Percentiles rank a stretch among this genome's conserved stretches.
Conservation (phyloP, 2,888 invertebrate genomes). For the Pachymerium ferrugineum region DNA sequence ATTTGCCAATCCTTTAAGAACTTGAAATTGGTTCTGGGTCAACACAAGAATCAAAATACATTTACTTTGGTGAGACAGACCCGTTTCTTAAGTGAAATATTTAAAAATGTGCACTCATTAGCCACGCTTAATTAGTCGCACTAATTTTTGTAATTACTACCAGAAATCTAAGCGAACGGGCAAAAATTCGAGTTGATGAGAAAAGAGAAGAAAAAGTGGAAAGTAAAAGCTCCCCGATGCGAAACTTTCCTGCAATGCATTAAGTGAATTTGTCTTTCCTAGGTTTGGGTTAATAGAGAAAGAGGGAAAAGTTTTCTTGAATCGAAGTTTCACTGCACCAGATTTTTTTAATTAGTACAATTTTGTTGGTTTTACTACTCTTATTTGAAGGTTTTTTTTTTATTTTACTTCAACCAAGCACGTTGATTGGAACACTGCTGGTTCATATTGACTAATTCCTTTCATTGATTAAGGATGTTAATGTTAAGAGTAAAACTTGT, state of each 20-base stretch:
- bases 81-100: neutral
- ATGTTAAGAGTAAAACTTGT: neutral
- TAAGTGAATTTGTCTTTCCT: too few relatives aligned
- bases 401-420: neutral
- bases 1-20: slow-evolving; percentile 3
- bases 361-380: neutral
- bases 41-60: slow-evolving; percentile 1
- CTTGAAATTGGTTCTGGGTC: slow-evolving; percentile 5
- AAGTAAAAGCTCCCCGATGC: slow-evolving; percentile 16
- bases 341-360: neutral
- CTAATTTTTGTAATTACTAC: slow-evolving; percentile 21
- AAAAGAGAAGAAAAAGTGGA: neutral
- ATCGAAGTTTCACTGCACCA: neutral
- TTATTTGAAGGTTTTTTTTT: neutral
- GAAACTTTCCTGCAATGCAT: neutral
- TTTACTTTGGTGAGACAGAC: neutral
- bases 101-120: slow-evolving; percentile 1
- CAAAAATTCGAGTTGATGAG: neutral
- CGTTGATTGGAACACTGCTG: slow-evolving; percentile 20
- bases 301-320: neutral
- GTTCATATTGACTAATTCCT: slow-evolving; percentile 12
- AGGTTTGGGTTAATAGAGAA: neutral
- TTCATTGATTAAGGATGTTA: slow-evolving; percentile 6
- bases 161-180: neutral
- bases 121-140: slow-evolving; percentile 14